Percentiles rank a stretch among this genome's conserved stretches.
These are phyloP conservation scores for Podarcis muralis DNA, from an alignment of 2,113 vertebrate genomes.

Conservation along the genomic window DNA sequence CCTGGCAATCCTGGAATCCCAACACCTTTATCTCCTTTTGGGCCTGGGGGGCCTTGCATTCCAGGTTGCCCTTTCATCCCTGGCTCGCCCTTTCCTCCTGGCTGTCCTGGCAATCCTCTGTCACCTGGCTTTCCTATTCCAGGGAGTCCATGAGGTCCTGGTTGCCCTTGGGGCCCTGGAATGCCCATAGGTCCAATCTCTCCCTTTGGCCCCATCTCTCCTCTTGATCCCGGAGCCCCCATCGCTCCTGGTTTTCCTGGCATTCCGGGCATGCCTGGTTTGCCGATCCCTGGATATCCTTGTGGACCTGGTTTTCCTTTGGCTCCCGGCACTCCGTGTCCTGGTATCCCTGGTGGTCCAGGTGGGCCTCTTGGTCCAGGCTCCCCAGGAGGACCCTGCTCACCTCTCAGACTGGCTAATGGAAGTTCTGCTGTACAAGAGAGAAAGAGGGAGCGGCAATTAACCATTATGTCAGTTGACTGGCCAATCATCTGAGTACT, in stretches of 20 bases:
- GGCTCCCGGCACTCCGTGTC: conserved; percentile 83
- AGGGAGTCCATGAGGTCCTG: conserved; percentile 88
- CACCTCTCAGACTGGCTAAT: conserved; percentile 80
- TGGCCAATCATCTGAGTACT: neutral
- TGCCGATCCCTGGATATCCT: conserved; percentile 89
- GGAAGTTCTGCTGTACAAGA: conserved; percentile 77
- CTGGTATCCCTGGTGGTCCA: conserved; percentile 86
- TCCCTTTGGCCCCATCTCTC: conserved; percentile 88
- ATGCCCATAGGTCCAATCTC: conserved; percentile 86
- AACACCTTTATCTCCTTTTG: conserved; percentile 92
- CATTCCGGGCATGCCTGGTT: conserved; percentile 91
- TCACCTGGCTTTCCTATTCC: conserved; percentile 90
- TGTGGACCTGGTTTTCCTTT: conserved; percentile 87
- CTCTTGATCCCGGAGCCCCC: conserved; percentile 87
- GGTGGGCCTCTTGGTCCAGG: conserved; percentile 87
- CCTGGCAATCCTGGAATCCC: conserved; percentile 90
- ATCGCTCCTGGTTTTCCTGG: conserved; percentile 88
- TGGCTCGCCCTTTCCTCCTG: conserved; percentile 88
- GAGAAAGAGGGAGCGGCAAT: conserved; percentile 3
- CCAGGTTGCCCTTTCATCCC: conserved; percentile 93
- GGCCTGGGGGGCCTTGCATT: conserved; percentile 87
- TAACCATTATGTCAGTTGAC: neutral
- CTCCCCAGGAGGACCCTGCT: conserved; percentile 87
- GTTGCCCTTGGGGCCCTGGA: conserved; percentile 85
- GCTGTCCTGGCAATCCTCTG: conserved; percentile 89